Base-by-base conservation (phyloP, 2,113 vertebrate species). In the Indicator maculatus region DNA sequence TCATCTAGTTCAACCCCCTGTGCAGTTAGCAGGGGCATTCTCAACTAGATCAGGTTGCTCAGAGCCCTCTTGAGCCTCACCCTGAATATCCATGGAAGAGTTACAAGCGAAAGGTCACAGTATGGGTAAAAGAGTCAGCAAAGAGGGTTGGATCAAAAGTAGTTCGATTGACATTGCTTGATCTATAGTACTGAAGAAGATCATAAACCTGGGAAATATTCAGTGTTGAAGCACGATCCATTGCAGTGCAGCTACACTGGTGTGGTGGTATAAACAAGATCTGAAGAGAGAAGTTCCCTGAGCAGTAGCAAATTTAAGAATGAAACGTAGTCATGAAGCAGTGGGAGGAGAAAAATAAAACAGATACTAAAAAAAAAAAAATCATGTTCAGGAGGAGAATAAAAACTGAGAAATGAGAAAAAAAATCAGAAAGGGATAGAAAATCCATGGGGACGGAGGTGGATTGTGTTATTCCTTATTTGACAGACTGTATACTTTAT, bases 291-390 rank as follows among this genome's bases (percentile, higher is more conserved):
- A 58, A 31, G 15, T 70, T 86, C 66, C 61, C 83, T 81, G 88
- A 95, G 88, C 1, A 5, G 82, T 45, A 82, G 81, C 33, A 85
- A 77, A 91, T 96, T 94, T 96, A 96, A 95, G 95, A 96, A 95
- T 96, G 95, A 96, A 95, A 92, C 74, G 78, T 61, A 95, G 86
- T 89, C 95, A 94, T 67, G 89, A 93, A 96, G 88, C 64, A 85
- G 93, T 96, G 92, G 95, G 93, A 91, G 95, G 95, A 96, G 92
- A 86, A 96, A 95, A 92, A 94, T 92, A 95, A 96, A 94, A 92
- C 73, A 83, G 60, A 16, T n/a, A 59, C 93, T 92, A 88, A 93
- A 94, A 97, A 93, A 94, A 97, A 93, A 93, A 88, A 92, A 83
- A 56, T 27, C 63, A 65, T 88, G 55, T 89, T 90, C 60, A 41